A percentile compares a stretch with the other conserved stretches of the same genome.
Conservation (phyloP, 2,113 vertebrate species). For the Anthoscopus minutus region DNA sequence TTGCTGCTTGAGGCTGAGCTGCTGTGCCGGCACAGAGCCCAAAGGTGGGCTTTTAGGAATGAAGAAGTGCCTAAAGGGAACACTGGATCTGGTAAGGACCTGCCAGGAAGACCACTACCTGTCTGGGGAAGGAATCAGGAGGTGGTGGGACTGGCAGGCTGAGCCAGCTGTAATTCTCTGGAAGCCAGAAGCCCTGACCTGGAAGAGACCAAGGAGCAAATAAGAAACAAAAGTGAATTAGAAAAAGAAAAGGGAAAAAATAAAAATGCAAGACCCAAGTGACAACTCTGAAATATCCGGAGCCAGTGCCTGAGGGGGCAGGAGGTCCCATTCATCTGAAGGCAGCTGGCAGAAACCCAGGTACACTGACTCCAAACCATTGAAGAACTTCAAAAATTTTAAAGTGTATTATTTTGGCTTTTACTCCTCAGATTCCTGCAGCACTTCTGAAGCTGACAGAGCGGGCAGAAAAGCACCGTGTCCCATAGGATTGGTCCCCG, state of each 20-base stretch:
- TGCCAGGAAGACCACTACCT: background rate
- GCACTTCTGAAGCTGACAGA: background rate
- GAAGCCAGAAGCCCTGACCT: background rate
- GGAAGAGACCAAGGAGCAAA: background rate
- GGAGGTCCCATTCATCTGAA: background rate
- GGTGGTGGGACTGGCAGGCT: background rate
- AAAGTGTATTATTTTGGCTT: background rate
- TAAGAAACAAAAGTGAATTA: background rate
- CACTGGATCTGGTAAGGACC: background rate
- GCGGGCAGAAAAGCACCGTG: background rate
- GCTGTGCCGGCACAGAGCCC: background rate
- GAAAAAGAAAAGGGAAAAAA: background rate
- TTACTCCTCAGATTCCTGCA: background rate
- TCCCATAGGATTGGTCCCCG: rapidly evolving
- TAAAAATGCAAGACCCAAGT: background rate
- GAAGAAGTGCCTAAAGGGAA: background rate
- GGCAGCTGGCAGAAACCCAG: background rate
- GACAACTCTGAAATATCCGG: background rate
- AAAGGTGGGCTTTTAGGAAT: background rate
- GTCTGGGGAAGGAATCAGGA: background rate
- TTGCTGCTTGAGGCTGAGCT: background rate
- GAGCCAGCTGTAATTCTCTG: background rate
- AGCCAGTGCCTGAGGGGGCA: background rate
- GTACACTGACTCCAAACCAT: background rate
- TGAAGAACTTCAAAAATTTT: background rate